phyloP scores from a whole-genome alignment of 2,113 vertebrate genomes.

The Leptosomus discolor region DNA sequence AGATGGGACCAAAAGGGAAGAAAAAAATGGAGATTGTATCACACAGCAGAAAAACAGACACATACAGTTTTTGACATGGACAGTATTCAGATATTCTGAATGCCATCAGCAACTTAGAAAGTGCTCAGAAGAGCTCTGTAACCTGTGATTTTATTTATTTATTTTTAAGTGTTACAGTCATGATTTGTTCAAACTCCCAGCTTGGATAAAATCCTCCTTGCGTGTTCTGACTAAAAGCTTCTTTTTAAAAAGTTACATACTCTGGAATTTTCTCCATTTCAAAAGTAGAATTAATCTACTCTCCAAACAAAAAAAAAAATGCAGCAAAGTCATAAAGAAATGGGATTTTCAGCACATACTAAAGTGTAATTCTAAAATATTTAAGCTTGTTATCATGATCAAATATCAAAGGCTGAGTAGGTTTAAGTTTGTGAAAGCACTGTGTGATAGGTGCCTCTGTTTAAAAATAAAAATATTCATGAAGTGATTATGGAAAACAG shows the following conservation, averaged over 20 bases:
- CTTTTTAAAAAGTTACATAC: not conserved
- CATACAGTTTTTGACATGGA: not conserved
- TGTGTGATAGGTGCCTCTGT: not conserved
- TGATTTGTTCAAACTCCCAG: not conserved
- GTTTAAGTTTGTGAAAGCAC: not conserved
- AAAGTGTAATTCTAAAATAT: conserved; percentile 1
- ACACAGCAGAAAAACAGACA: not conserved
- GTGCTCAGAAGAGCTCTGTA: not conserved
- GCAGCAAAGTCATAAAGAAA: not conserved
- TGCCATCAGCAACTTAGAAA: not conserved
- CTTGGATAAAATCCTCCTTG: not conserved
- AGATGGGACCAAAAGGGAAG: not conserved
- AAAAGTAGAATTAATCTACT: conserved; percentile 16
- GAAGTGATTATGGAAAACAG: conserved; percentile 11
- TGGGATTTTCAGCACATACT: conserved; percentile 12
- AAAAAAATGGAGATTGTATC: not conserved
- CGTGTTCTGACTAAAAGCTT: not conserved
- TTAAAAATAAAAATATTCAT: not conserved
- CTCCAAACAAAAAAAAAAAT: not conserved
- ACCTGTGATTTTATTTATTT: not conserved
- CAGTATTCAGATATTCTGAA: not conserved
- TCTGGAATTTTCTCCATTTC: not conserved
- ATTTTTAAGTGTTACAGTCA: not conserved
- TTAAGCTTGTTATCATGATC: conserved; percentile 1
- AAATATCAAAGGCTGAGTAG: conserved; percentile 9